phyloP scores from a whole-genome alignment of 2,113 vertebrate species.

The Meriones unguiculatus region DNA sequence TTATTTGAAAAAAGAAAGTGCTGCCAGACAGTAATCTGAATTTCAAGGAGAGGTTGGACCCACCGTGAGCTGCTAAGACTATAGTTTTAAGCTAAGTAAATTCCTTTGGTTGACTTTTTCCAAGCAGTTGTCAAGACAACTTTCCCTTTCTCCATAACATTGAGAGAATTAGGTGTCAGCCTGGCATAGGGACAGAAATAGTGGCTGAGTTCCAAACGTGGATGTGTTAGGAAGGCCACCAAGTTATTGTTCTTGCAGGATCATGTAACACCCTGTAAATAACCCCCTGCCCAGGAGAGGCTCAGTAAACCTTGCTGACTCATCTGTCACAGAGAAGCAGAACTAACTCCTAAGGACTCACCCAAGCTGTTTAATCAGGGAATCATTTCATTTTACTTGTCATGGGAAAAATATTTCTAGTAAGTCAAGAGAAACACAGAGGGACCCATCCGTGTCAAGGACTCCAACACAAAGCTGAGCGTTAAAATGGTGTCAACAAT shows the following conservation, averaged over 20 bases:
- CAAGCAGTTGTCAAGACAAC: conserved; percentile 80
- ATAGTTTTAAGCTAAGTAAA: conserved; percentile 50
- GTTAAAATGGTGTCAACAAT: conserved; percentile 64
- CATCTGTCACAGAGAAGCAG: conserved; percentile 51
- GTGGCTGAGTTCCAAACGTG: conserved; percentile 63
- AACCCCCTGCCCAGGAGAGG: conserved; percentile 57
- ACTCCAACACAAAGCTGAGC: conserved; percentile 46
- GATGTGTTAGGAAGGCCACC: conserved; percentile 53
- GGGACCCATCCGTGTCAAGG: conserved; percentile 35
- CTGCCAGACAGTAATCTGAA: conserved; percentile 4
- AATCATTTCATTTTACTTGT: conserved; percentile 71
- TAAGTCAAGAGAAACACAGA: conserved; percentile 63
- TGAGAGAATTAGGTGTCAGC: conserved; percentile 77
- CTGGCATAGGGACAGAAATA: conserved; percentile 73
- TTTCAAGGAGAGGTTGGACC: not conserved
- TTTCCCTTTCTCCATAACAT: conserved; percentile 73
- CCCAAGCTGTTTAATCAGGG: conserved; percentile 67
- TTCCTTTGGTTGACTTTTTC: conserved; percentile 65
- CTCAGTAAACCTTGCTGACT: conserved; percentile 70
- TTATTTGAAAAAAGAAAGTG: not conserved
- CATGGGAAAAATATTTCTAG: conserved; percentile 69
- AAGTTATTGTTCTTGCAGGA: conserved; percentile 66
- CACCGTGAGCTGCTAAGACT: conserved; percentile 10
- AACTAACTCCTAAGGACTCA: conserved; percentile 61
- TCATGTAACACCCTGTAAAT: conserved; percentile 77